Evolutionary conservation across 1,140 invertebrate genomes (phyloP).

Genomic region (Hirudo medicinalis): DNA sequence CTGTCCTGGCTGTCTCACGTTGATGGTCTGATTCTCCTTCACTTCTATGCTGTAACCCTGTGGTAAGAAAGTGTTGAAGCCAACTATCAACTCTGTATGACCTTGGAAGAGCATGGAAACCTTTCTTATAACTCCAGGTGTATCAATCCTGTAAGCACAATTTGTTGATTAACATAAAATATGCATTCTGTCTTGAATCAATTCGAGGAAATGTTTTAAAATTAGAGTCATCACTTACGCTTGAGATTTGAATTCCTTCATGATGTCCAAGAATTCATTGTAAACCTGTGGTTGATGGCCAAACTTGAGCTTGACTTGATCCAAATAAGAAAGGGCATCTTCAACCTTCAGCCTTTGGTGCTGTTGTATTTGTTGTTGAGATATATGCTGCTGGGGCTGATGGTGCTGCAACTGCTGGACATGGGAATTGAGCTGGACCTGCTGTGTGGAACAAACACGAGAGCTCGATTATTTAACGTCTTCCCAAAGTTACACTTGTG

Average conservation of each 20-base stretch:
- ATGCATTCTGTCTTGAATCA: not conserved
- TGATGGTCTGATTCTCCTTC: slow-evolving; percentile 72
- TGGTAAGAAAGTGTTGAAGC: slow-evolving; percentile 97
- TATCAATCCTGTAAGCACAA: slow-evolving; percentile 66
- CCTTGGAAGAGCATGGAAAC: slow-evolving; percentile 93
- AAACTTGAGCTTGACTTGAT: slow-evolving; percentile 97
- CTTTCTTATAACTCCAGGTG: slow-evolving; percentile 88
- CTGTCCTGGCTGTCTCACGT: slow-evolving; percentile 39
- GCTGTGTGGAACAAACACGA: too few species aligned
- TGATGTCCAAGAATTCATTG: slow-evolving; percentile 98
- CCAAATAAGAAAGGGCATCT: slow-evolving; percentile 92
- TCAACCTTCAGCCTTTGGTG: slow-evolving; percentile 56
- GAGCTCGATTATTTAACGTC: too few species aligned
- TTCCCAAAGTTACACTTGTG: too few species aligned
- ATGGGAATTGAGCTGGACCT: not conserved
- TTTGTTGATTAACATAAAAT: not conserved
- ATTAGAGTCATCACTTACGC: slow-evolving; percentile 46
- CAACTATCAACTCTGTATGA: slow-evolving; percentile 91
- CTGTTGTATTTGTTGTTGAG: slow-evolving; percentile 10
- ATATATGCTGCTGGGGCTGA: not conserved
- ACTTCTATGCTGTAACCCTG: slow-evolving; percentile 90
- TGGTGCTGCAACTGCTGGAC: slow-evolving; percentile 4
- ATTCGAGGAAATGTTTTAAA: not conserved
- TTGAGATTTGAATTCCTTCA: slow-evolving; percentile 99
- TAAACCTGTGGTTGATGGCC: slow-evolving; percentile 94